A percentile compares a stretch with the other conserved stretches of the same genome.
Evolutionary conservation across 1,140 invertebrate species (phyloP).

Genomic region (Bombus soroeensis): DNA sequence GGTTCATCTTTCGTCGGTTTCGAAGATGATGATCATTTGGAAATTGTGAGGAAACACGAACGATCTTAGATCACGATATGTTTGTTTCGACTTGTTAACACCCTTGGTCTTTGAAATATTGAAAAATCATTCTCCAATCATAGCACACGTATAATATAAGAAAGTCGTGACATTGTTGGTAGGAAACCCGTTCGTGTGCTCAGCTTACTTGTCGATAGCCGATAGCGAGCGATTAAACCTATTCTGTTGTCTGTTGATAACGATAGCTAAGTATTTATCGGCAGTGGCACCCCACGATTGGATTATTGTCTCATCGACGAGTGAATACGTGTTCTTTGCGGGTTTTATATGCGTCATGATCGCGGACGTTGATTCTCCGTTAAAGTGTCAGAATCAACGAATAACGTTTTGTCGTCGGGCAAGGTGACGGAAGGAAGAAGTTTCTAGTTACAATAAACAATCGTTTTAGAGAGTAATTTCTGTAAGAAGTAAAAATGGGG

Average conservation of each 20-base stretch:
- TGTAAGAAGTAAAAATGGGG: conserved; percentile 73
- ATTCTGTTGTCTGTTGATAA: conserved; percentile 67
- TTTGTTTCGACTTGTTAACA: neutral
- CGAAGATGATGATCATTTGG: neutral
- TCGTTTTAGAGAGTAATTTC: neutral
- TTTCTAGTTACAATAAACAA: neutral
- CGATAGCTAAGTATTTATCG: conserved; percentile 76
- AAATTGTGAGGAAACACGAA: no score
- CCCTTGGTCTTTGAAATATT: no score
- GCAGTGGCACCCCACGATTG: neutral
- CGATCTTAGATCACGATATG: neutral
- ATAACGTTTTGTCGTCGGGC: neutral
- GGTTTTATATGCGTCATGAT: conserved; percentile 43
- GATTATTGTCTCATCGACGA: conserved; percentile 43
- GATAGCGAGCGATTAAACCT: conserved; percentile 75
- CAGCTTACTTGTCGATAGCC: conserved; percentile 63
- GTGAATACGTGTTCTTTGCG: conserved; percentile 20
- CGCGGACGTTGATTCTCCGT: conserved; percentile 21
- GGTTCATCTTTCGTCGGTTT: neutral
- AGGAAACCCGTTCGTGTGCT: no score
- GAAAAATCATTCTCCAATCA: neutral
- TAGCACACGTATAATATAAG: neutral
- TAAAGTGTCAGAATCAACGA: neutral
- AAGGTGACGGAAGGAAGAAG: neutral
- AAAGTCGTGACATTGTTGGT: no score